Conservation (phyloP, 2,113 vertebrate species). For the Oncorhynchus masou region DNA sequence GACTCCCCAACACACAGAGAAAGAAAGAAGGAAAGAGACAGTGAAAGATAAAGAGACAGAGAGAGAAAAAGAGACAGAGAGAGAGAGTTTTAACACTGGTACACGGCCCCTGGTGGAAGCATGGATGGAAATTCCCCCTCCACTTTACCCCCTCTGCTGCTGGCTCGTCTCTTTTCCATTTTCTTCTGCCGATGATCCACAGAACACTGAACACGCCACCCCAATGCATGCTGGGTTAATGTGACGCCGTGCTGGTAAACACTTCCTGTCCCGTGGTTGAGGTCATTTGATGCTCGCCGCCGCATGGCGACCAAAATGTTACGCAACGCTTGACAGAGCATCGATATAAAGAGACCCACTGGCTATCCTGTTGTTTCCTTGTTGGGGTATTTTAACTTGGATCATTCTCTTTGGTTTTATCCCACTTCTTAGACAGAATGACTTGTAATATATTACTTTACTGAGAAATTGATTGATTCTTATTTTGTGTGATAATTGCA, state of each 20-base stretch:
- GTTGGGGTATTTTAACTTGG: not conserved
- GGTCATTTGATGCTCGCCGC: not conserved
- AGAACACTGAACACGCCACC: constrained; percentile 41
- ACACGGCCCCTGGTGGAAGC: not conserved
- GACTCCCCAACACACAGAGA: not conserved
- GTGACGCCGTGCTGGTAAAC: constrained; percentile 48
- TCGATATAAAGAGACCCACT: not conserved
- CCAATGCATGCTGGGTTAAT: constrained; percentile 59
- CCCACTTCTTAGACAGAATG: not conserved
- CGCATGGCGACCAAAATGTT: not conserved
- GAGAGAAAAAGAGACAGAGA: not conserved
- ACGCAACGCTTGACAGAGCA: not conserved
- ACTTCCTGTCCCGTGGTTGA: constrained; percentile 49
- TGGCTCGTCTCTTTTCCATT: not conserved
- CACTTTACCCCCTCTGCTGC: constrained; percentile 14
- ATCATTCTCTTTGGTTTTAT: not conserved
- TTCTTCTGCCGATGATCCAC: constrained; percentile 43
- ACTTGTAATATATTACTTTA: too few species aligned
- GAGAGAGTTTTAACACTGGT: not conserved
- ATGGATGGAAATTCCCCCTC: not conserved
- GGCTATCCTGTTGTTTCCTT: not conserved
- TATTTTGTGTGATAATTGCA: too few species aligned
- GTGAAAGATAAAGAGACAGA: not conserved
- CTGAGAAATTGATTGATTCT: too few species aligned
- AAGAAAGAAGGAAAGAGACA: constrained; percentile 1